These are phyloP conservation scores for Tragopan temminckii DNA, from an alignment of 2,797 vertebrate species.

Conservation along the genomic window DNA sequence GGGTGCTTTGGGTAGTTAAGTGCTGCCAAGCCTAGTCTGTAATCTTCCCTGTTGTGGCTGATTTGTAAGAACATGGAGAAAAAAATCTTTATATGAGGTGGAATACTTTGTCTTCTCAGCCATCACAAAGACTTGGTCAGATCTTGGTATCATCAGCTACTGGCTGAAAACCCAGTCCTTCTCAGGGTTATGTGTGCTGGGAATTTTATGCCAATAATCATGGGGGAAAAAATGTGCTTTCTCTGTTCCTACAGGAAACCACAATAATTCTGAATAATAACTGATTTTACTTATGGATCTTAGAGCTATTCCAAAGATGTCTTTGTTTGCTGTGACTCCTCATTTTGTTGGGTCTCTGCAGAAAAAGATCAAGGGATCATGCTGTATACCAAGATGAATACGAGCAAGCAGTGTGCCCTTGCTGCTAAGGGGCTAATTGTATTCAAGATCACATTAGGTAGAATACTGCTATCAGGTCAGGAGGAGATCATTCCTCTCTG, in stretches of 20 bases:
- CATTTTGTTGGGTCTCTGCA: not conserved
- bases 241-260: not conserved
- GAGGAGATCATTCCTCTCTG: not conserved
- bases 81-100: not conserved
- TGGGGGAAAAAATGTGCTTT: not conserved
- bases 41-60: not conserved
- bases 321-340: not conserved
- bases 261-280: not conserved
- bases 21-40: not conserved
- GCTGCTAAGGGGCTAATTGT: not conserved
- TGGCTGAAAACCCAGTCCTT: not conserved
- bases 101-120: not conserved
- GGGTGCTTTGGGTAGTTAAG: not conserved
- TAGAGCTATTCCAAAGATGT: not conserved
- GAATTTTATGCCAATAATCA: not conserved
- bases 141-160: not conserved
- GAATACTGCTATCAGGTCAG: no score
- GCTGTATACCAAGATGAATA: not conserved
- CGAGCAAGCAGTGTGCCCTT: not conserved
- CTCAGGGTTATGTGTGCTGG: not conserved
- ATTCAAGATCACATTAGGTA: not conserved
- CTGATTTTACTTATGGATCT: fast-evolving
- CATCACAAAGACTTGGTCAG: not conserved
- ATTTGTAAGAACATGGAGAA: fast-evolving
- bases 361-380: not conserved